These are phyloP conservation scores for Psephotus haematonotus DNA, from an alignment of 2,113 vertebrate genomes.

Conservation along the genomic window DNA sequence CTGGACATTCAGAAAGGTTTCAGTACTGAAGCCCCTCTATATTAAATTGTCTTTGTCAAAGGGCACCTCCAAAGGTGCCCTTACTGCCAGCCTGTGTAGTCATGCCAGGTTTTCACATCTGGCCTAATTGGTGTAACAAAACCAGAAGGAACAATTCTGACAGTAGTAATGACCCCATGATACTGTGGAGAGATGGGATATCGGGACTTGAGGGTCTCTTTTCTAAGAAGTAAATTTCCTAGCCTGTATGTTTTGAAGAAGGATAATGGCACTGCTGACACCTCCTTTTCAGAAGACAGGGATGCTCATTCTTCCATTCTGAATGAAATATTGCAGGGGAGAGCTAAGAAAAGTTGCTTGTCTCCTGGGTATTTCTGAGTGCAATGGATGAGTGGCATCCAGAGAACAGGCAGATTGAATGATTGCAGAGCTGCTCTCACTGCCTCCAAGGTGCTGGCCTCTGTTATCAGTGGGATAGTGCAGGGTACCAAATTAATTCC, in stretches of 20 bases:
- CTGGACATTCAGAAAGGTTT: not conserved
- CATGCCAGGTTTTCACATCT: not conserved
- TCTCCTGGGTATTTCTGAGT: conserved; percentile 7
- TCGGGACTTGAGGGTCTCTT: not conserved
- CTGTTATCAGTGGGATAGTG: not conserved
- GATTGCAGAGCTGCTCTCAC: not conserved
- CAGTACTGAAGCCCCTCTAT: not conserved
- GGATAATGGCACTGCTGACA: not conserved
- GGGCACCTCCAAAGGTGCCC: not conserved
- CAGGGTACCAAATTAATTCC: not conserved
- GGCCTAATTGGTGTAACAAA: not conserved
- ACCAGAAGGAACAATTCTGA: not conserved
- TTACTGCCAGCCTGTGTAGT: not conserved
- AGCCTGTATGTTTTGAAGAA: not conserved
- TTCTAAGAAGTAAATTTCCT: not conserved
- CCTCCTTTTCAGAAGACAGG: not conserved
- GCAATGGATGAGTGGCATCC: conserved; percentile 15
- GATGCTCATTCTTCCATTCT: not conserved
- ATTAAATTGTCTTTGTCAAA: not conserved
- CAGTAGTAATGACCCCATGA: not conserved
- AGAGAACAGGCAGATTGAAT: conserved; percentile 1
- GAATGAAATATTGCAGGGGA: not conserved
- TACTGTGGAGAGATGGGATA: not conserved
- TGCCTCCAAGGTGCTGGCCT: conserved; percentile 19
- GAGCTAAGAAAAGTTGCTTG: not conserved